phyloP scores from a whole-genome alignment of 2,888 invertebrate species.

The Chorisops tibialis region DNA sequence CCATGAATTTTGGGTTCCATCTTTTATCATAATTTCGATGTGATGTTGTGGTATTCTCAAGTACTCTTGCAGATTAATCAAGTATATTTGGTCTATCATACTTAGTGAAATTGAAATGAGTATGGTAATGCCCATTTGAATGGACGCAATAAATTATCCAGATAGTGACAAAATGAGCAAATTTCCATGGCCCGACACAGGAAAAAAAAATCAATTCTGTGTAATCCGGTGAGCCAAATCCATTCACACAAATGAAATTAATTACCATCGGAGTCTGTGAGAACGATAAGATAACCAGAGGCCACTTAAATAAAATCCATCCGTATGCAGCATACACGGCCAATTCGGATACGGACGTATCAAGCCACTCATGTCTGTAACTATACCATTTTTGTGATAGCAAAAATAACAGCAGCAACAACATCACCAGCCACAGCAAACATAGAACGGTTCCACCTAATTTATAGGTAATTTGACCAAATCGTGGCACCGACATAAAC shows the following conservation, averaged over 20 bases:
- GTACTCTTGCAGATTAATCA: too few species aligned
- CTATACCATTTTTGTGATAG: background rate
- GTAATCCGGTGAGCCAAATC: background rate
- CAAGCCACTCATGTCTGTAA: background rate
- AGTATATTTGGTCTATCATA: too few species aligned
- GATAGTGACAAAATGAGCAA: too few species aligned
- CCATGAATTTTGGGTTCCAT: too few species aligned
- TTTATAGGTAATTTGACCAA: conserved; percentile 32
- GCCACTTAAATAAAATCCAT: conserved; percentile 1
- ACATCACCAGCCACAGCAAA: background rate
- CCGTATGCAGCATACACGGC: background rate
- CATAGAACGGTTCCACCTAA: conserved; percentile 14
- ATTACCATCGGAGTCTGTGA: conserved; percentile 27
- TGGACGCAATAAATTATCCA: too few species aligned
- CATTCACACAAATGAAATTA: conserved; percentile 19
- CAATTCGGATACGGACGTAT: background rate
- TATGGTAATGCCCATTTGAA: too few species aligned
- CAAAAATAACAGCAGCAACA: background rate
- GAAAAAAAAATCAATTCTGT: conserved; percentile 3
- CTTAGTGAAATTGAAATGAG: too few species aligned
- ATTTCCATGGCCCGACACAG: too few species aligned
- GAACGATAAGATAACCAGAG: conserved; percentile 27
- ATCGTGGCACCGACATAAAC: conserved; percentile 31
- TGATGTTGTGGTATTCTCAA: too few species aligned
- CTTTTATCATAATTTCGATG: too few species aligned